phyloP scores from a whole-genome alignment of 2,888 invertebrate genomes.

The Acanthococcus lagerstroemiae region DNA sequence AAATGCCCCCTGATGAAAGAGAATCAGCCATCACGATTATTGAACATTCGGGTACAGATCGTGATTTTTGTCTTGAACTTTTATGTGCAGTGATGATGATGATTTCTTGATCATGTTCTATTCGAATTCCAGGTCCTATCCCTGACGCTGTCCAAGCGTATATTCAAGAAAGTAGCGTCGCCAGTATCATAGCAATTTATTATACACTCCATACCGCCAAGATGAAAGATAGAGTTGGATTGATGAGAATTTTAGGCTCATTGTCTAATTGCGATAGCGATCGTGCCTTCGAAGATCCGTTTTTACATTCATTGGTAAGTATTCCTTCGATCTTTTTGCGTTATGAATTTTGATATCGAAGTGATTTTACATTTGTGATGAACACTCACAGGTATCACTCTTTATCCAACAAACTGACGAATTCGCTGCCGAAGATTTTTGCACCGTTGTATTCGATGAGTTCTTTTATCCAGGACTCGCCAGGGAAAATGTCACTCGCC shows the following conservation, averaged over 20 bases:
- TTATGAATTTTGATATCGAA: neutral
- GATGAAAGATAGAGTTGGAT: constrained; percentile 65
- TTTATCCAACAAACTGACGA: constrained; percentile 84
- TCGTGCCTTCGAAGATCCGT: constrained; percentile 88
- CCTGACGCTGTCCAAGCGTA: constrained; percentile 90
- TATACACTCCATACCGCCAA: constrained; percentile 83
- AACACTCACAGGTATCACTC: constrained; percentile 51
- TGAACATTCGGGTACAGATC: constrained; percentile 62
- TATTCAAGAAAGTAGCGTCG: constrained; percentile 80
- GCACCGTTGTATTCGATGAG: constrained; percentile 89
- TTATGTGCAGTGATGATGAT: neutral
- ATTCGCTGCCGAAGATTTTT: constrained; percentile 87
- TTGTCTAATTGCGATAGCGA: constrained; percentile 84
- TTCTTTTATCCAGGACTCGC: constrained; percentile 84
- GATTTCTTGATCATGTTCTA: no score
- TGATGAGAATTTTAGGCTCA: constrained; percentile 78
- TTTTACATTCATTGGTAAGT: constrained; percentile 74
- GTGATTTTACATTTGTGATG: neutral
- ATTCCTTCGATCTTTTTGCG: constrained; percentile 6
- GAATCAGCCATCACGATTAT: constrained; percentile 87
- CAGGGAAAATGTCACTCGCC: constrained; percentile 83
- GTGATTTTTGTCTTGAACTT: neutral
- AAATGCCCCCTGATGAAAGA: constrained; percentile 83
- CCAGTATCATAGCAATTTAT: constrained; percentile 88
- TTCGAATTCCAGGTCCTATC: constrained; percentile 56